phyloP scores from a whole-genome alignment of 2,888 invertebrate species.

The Drosophila kambysellisi region DNA sequence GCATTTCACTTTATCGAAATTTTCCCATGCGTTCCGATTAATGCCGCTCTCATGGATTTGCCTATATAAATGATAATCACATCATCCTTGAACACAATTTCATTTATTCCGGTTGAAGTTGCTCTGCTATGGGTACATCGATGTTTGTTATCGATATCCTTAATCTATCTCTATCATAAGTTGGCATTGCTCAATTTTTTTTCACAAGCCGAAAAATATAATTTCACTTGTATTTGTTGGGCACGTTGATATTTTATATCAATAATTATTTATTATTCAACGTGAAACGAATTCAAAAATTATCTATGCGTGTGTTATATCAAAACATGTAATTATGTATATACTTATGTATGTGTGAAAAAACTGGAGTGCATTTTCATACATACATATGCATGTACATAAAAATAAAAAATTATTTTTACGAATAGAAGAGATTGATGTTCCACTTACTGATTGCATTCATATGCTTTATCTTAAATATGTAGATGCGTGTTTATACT shows the following conservation, averaged over 20 bases:
- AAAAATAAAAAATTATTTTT: background rate
- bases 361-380: background rate
- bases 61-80: background rate
- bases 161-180: background rate
- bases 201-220: background rate
- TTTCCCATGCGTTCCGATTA: background rate
- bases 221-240: background rate
- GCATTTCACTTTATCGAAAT: background rate
- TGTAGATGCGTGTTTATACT: background rate
- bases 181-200: background rate
- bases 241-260: background rate
- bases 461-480: background rate
- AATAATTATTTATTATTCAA: background rate
- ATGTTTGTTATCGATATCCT: background rate
- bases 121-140: background rate
- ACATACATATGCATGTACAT: slow-evolving; percentile 5
- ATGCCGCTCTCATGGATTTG: background rate
- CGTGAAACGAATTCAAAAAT: background rate
- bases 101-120: background rate
- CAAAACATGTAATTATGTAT: background rate
- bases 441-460: background rate
- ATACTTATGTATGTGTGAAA: slow-evolving; percentile 5
- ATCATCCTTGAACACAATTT: background rate
- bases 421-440: background rate
- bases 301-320: background rate